phyloP scores from a whole-genome alignment of 2,888 invertebrate species.

The Mechanitis mazaeus region DNA sequence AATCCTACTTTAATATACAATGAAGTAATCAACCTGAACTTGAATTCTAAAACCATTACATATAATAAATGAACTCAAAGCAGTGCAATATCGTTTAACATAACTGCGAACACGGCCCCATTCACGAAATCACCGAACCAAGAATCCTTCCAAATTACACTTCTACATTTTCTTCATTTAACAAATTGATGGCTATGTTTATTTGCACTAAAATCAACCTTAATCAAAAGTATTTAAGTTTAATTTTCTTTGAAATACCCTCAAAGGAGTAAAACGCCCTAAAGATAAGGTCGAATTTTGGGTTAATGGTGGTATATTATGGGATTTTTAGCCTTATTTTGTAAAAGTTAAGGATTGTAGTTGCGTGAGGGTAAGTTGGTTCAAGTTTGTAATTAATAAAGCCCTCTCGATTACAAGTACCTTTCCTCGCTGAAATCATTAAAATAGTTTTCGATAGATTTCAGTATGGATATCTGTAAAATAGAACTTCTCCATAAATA shows the following conservation, averaged over 20 bases:
- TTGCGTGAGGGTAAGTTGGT: constrained; percentile 52
- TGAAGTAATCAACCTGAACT: neutral
- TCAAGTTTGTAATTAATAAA: constrained; percentile 76
- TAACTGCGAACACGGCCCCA: constrained; percentile 50
- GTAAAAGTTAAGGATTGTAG: constrained; percentile 53
- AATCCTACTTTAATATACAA: no score
- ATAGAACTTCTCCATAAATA: no score
- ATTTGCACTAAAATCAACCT: constrained; percentile 40
- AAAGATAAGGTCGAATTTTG: constrained; percentile 68
- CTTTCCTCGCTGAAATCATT: constrained; percentile 58
- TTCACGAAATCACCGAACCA: constrained; percentile 47
- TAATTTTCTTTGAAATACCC: constrained; percentile 38
- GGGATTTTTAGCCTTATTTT: constrained; percentile 63
- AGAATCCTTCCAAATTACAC: constrained; percentile 62
- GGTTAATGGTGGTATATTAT: constrained; percentile 43
- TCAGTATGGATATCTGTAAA: no score
- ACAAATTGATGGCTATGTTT: constrained; percentile 69
- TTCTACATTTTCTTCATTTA: constrained; percentile 73
- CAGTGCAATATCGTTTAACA: constrained; percentile 41
- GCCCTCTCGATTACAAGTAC: constrained; percentile 75
- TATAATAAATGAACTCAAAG: constrained; percentile 35
- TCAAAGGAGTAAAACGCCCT: constrained; percentile 52
- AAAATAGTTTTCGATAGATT: no score
- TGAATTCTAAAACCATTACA: constrained; percentile 18
- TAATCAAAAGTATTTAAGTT: constrained; percentile 41